These are phyloP conservation scores for Heliconius hermathena DNA, from an alignment of 1,140 invertebrate genomes.

Conservation along the genomic window DNA sequence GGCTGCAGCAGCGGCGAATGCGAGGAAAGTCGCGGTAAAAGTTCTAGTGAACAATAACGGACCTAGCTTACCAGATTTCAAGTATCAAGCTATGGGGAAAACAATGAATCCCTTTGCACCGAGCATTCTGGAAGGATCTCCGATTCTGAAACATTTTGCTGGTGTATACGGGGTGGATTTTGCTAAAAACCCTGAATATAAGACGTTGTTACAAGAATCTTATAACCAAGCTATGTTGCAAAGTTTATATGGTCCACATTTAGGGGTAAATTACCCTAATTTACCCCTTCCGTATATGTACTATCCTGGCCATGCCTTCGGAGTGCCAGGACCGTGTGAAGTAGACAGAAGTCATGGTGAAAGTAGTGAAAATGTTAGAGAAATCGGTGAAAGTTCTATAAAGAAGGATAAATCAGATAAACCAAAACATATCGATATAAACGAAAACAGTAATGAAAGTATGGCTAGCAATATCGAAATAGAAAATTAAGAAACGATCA, in stretches of 20 bases:
- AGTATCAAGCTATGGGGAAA: constrained; percentile 64
- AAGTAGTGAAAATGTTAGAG: constrained; percentile 48
- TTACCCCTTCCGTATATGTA: constrained; percentile 78
- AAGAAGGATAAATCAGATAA: constrained; percentile 56
- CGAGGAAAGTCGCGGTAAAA: constrained; percentile 92
- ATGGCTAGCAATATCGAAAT: constrained; percentile 80
- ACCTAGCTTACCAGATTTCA: constrained; percentile 63
- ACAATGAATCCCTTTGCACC: constrained; percentile 71
- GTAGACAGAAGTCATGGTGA: constrained; percentile 59
- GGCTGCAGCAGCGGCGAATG: constrained; percentile 83
- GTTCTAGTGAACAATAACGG: constrained; percentile 89
- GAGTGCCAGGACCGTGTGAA: constrained; percentile 64
- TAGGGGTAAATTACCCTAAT: constrained; percentile 74
- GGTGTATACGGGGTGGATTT: constrained; percentile 80
- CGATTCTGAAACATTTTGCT: constrained; percentile 78
- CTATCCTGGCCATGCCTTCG: constrained; percentile 75
- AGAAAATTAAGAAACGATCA: constrained; percentile 65
- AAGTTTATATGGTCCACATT: constrained; percentile 75
- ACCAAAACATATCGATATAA: constrained; percentile 56
- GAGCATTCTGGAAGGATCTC: constrained; percentile 67
- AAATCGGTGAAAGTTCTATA: constrained; percentile 50
- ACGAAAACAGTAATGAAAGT: constrained; percentile 78
- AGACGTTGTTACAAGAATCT: constrained; percentile 76
- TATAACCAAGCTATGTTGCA: constrained; percentile 79
- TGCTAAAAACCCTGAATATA: constrained; percentile 78